Evolutionary conservation across 2,113 vertebrate species (phyloP), one percentile per base, ranked within the genome.

Genomic region (Pongo abelii): DNA sequence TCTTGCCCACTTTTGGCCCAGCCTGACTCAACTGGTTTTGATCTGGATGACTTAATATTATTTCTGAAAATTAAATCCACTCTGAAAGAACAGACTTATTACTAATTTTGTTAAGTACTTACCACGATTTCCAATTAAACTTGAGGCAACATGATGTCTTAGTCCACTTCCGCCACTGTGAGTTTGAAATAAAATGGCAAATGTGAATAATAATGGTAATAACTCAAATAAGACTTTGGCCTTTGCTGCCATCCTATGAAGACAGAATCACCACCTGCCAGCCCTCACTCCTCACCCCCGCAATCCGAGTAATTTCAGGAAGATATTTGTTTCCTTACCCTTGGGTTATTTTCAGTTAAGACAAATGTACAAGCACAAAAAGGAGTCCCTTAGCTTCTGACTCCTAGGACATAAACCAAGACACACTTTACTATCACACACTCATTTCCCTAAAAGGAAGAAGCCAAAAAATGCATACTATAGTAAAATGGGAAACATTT

Each of bases 151-250:
- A 27, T 23, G 35, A 27, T n/a, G 40, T 59, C 55, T 78, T 14
- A 48, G n/a, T 43, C 61, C 48, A 79, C 30, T 52, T 79, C 46
- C 16, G 25, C 67, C 48, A 10, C 32, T 70, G 35, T 64, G 43
- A 78, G 67, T 72, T 50, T 74, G 85, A 64, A 95, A 64, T 46
- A 83, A 83, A 59, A 52, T 40, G 48, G 77, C 22, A 91, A 89
- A 69, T 25, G 32, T 75, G 7, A 23, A 89, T 13, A 57, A 35
- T n/a, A 52, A 61, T n/a, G 4, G n/a, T 38, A 91, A 6, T 25
- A 59, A 59, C 8, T 69, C 84, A 32, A n/a, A 35, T 35, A 81
- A 57, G 38, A 57, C 32, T 64, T 75, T 7, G 16, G 57, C 77
- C 48, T 89, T 55, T 40, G 27, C 9, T 70, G 17, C 32, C 14